Percentiles rank a stretch among this genome's conserved stretches.
phyloP scores from a whole-genome alignment of 2,888 invertebrate genomes.

The Lasioglossum malachurum region DNA sequence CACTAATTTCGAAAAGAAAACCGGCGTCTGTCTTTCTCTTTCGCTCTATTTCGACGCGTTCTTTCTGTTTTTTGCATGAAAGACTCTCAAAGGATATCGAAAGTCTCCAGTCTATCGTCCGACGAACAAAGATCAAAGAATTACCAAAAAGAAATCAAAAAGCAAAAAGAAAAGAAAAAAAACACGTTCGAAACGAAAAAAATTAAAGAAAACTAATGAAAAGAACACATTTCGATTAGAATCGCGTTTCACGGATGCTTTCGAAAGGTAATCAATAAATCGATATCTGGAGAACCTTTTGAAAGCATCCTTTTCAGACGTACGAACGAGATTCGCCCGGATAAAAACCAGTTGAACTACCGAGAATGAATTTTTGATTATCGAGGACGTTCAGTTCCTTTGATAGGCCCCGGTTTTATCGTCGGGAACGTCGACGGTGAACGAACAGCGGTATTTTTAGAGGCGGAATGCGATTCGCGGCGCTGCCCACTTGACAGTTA shows the following conservation, averaged over 20 bases:
- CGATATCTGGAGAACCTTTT: constrained; percentile 79
- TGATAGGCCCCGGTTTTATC: constrained; percentile 27
- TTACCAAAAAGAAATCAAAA: neutral
- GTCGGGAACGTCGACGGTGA: constrained; percentile 20
- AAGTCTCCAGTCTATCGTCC: constrained; percentile 25
- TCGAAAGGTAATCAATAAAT: constrained; percentile 82
- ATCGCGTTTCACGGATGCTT: constrained; percentile 79
- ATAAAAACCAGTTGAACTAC: constrained; percentile 7
- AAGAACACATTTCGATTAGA: constrained; percentile 11
- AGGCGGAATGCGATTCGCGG: constrained; percentile 35
- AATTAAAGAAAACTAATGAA: neutral
- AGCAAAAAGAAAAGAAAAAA: no score
- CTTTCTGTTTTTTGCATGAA: constrained; percentile 24
- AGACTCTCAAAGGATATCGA: constrained; percentile 27
- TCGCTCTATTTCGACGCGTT: neutral
- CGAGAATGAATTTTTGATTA: constrained; percentile 9
- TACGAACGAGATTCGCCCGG: neutral
- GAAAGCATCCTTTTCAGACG: constrained; percentile 80
- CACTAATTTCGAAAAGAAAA: constrained; percentile 21
- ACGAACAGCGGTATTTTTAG: constrained; percentile 44
- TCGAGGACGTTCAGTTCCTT: constrained; percentile 13
- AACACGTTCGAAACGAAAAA: neutral
- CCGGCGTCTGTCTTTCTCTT: constrained; percentile 2
- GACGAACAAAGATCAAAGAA: neutral
- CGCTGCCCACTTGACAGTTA: constrained; percentile 35